Conservation (phyloP, 2,113 vertebrate species). For the Synodontis membranacea region DNA sequence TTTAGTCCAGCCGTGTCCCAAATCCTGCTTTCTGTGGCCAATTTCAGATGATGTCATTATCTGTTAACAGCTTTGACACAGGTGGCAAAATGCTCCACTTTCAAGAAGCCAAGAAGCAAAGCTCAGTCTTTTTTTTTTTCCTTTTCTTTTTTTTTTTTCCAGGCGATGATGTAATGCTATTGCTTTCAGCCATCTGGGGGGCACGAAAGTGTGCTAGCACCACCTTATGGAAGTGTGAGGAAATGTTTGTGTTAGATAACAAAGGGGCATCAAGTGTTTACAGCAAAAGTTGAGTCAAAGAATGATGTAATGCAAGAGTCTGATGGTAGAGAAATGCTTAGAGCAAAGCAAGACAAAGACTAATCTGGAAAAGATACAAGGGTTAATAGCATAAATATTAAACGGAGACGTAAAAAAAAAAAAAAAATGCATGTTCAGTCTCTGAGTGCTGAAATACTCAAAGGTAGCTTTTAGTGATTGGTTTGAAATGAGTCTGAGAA, state of each 20-base stretch:
- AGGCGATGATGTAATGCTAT: slow-evolving; percentile 54
- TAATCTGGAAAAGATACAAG: neutral
- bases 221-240: slow-evolving; percentile 37
- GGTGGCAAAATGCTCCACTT: slow-evolving; percentile 56
- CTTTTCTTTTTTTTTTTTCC: neutral
- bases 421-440: neutral
- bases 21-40: slow-evolving; percentile 36
- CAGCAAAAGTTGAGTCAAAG: slow-evolving; percentile 29
- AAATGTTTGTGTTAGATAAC: slow-evolving; percentile 36
- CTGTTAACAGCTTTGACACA: slow-evolving; percentile 52
- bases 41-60: slow-evolving; percentile 58
- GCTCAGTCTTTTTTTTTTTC: slow-evolving; percentile 43
- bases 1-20: slow-evolving; percentile 40
- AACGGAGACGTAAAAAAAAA: neutral
- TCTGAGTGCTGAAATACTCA: neutral
- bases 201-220: slow-evolving; percentile 33
- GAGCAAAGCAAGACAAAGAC: neutral
- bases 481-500: neutral
- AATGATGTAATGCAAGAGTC: slow-evolving; percentile 29
- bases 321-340: neutral
- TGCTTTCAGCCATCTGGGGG: neutral
- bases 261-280: slow-evolving; percentile 51
- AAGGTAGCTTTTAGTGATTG: neutral
- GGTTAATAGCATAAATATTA: neutral
- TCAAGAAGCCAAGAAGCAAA: slow-evolving; percentile 52